Evolutionary conservation across 2,113 vertebrate genomes (phyloP).

Genomic region (Coregonus clupeaformis): DNA sequence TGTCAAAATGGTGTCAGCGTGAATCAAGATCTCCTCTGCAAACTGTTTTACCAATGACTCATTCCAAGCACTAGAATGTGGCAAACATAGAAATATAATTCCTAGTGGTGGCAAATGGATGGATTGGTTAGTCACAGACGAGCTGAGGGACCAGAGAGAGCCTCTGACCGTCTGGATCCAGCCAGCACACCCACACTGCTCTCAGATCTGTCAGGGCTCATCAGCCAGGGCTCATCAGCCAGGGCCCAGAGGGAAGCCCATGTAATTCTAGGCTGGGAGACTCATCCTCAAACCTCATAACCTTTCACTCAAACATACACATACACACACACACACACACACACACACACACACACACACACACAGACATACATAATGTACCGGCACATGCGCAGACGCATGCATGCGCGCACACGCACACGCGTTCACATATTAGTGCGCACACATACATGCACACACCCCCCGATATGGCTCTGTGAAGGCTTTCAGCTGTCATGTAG

Average conservation of each 20-base stretch:
- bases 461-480: not conserved
- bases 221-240: conserved; percentile 39
- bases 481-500: not conserved
- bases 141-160: not conserved
- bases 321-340: not conserved
- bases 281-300: conserved; percentile 23
- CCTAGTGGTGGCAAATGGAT: not conserved
- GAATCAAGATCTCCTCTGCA: no score
- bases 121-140: not conserved
- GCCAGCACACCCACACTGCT: not conserved
- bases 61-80: no score
- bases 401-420: not conserved
- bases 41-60: no score
- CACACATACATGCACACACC: not conserved
- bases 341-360: not conserved
- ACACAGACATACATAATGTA: not conserved
- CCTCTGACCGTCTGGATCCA: conserved; percentile 32
- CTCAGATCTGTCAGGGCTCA: conserved; percentile 38
- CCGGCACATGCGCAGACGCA: not conserved
- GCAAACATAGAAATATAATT: no score
- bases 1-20: no score
- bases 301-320: not conserved
- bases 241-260: conserved; percentile 19
- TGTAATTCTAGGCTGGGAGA: conserved; percentile 28
- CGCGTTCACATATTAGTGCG: not conserved